Percentiles rank a stretch among this genome's conserved stretches.
phyloP scores from a whole-genome alignment of 2,113 vertebrate species.

The Equus quagga region DNA sequence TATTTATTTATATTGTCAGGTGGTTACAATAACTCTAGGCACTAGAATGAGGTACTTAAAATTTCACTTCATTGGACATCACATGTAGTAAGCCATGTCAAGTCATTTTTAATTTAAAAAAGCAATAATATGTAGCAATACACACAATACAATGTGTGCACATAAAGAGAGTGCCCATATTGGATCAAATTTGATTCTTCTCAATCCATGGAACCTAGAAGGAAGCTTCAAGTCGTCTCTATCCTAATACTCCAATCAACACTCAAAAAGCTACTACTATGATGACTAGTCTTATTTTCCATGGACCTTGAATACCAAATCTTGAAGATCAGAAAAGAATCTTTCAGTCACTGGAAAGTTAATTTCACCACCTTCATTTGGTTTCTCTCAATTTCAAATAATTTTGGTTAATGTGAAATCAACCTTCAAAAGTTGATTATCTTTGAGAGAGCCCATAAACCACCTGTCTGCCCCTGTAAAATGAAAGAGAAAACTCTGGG shows the following conservation, averaged over 20 bases:
- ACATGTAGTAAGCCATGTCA: not conserved
- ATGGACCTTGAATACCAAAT: not conserved
- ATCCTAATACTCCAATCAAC: not conserved
- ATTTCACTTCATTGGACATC: not conserved
- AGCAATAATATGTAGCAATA: not conserved
- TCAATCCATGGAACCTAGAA: not conserved
- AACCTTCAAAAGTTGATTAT: not conserved
- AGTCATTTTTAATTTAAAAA: not conserved
- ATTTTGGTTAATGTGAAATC: not conserved
- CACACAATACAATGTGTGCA: not conserved
- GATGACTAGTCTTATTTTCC: not conserved
- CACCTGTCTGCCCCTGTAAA: not conserved
- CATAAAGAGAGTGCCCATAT: not conserved
- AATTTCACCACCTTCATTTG: not conserved
- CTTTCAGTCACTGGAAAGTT: not conserved
- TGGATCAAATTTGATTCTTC: not conserved
- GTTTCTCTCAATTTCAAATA: conserved; percentile 2
- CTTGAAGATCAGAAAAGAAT: not conserved
- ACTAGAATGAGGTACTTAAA: not conserved
- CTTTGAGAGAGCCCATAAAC: not conserved
- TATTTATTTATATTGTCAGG: not conserved
- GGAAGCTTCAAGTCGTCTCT: not conserved
- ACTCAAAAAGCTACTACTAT: not conserved
- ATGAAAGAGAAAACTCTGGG: not conserved
- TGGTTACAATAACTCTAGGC: not conserved